These are phyloP conservation scores for Manis crassicaudata DNA, from an alignment of 2,797 vertebrate species.

Conservation along the genomic window DNA sequence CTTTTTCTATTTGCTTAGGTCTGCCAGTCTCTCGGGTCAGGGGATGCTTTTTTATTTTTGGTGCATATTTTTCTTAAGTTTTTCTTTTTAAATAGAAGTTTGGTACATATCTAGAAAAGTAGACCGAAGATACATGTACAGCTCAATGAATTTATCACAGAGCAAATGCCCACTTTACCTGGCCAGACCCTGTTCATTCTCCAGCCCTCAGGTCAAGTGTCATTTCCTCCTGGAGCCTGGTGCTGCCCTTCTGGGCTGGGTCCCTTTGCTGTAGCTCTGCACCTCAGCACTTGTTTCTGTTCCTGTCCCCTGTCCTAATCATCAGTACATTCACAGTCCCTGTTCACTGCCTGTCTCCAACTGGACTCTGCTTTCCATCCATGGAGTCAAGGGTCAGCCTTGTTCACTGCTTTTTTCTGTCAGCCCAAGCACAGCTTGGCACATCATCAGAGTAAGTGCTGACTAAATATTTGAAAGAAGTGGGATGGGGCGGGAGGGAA, in stretches of 20 bases:
- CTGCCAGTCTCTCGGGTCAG: not conserved
- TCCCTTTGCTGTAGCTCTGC: not conserved
- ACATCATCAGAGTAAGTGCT: not conserved
- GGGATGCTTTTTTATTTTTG: constrained; percentile 12
- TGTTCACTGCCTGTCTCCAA: not conserved
- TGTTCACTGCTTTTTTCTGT: not conserved
- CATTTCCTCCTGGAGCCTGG: not conserved
- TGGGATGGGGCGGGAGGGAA: not conserved
- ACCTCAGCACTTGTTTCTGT: not conserved
- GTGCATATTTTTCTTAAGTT: not conserved
- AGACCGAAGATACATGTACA: not conserved
- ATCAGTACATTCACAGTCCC: not conserved
- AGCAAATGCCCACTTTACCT: not conserved
- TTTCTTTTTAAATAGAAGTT: not conserved
- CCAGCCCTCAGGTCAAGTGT: not conserved
- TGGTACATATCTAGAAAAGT: not conserved
- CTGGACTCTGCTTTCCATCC: not conserved
- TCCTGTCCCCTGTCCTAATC: not conserved
- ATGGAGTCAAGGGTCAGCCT: not conserved
- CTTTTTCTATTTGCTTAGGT: not conserved
- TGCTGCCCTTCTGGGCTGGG: not conserved
- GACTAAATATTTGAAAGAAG: not conserved
- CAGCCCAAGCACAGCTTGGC: not conserved
- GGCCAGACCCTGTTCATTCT: not conserved
- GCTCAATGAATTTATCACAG: not conserved